Percentiles rank a stretch among this genome's conserved stretches.
These are phyloP conservation scores for Acanthosepion lycidas DNA, from an alignment of 2,888 invertebrate species.

Conservation along the genomic window DNA sequence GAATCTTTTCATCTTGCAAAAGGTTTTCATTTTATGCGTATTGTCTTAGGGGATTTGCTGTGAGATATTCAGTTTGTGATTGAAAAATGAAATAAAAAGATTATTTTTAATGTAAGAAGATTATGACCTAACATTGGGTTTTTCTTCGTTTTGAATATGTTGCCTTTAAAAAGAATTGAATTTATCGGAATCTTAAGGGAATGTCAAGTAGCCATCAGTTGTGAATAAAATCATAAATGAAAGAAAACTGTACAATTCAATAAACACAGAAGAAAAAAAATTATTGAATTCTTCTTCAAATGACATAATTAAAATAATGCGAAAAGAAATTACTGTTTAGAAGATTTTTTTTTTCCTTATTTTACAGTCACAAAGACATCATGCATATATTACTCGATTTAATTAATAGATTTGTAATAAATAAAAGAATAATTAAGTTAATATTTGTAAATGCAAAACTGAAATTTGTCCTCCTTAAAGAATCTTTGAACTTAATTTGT, in stretches of 20 bases:
- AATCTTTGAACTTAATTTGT: no score
- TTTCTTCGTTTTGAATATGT: background rate
- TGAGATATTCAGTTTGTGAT: background rate
- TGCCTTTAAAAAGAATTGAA: background rate
- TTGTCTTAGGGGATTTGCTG: background rate
- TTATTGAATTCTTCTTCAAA: no score
- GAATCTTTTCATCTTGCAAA: no score
- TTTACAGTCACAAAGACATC: no score
- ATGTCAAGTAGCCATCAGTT: background rate
- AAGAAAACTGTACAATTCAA: background rate
- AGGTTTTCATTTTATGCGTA: background rate
- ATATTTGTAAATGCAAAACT: no score
- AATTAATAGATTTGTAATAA: no score
- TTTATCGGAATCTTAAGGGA: background rate
- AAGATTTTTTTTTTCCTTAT: no score
- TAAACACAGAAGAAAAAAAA: background rate
- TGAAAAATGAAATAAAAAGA: background rate
- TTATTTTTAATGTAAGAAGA: background rate
- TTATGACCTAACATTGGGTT: background rate
- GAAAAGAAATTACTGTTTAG: no score
- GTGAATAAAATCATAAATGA: background rate
- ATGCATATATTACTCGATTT: no score
- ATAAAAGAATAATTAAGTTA: no score
- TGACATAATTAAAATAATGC: no score
- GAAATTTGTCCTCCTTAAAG: no score